Base-by-base conservation (phyloP, 2,797 vertebrate species). In the Arnoldichthys spilopterus region DNA sequence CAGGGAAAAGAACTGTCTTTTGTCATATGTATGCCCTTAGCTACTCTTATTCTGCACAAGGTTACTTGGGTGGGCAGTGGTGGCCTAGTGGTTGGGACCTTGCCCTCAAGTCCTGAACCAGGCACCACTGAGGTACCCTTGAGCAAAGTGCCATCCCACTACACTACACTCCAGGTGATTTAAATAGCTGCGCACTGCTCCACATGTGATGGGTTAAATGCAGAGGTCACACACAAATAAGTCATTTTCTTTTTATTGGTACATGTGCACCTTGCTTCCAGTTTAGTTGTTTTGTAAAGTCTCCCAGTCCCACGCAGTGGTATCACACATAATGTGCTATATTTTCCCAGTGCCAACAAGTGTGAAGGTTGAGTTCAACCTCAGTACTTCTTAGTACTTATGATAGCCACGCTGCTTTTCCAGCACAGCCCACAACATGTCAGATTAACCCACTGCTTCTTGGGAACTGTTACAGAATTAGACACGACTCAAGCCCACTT, bases 221-320 rank as follows among this genome's bases (percentile, higher is more conserved):
- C n/a, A n/a, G n/a, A n/a, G n/a, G n/a, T n/a, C n/a, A n/a, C n/a
- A n/a, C n/a, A n/a, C n/a, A n/a, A n/a, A n/a, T n/a, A n/a, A n/a
- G n/a, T n/a, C n/a, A n/a, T n/a, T 30, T 16, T 28, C 28, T 1
- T 18, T 68, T 8, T 15, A 7, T 47, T 13, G 13, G 6, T 26
- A 37, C 30, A 40, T 72, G 22, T 54, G 69, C 49, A 47, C 15
- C 28, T 66, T 67, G 49, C 26, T 62, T 62, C 13, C 54, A 53
- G 18, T 67, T 66, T 54, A 68, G 37, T n/a, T 34, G 73, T 72
- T 76, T 66, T 72, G 74, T 67, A 15, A 64, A 58, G 32, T 81
- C 16, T 13, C 53, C 20, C 59, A 32, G 71, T 34, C 53, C 83
- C 76, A 73, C 54, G 47, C 26, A 71, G 32, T 64, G 56, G 66